A percentile compares a stretch with the other conserved stretches of the same genome.
Conservation (phyloP, 2,797 vertebrate species). For the Melanotaenia trifasciata region DNA sequence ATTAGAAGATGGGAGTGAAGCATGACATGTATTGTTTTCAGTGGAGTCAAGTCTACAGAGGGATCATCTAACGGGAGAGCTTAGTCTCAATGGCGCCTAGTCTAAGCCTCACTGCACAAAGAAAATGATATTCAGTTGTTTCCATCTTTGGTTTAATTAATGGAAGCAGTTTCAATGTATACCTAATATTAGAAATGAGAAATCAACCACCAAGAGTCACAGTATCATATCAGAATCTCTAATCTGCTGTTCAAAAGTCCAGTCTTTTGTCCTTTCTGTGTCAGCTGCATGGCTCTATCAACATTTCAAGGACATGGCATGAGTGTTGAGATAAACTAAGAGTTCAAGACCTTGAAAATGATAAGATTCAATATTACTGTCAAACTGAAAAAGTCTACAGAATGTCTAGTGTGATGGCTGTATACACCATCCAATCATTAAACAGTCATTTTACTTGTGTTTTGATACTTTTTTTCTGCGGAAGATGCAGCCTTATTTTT, state of each 20-base stretch:
- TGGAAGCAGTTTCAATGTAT: not conserved
- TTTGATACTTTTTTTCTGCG: not conserved
- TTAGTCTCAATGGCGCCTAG: not conserved
- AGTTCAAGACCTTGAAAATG: not conserved
- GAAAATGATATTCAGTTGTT: not conserved
- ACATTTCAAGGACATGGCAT: slow-evolving; percentile 30
- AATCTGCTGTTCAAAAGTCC: slow-evolving; percentile 18
- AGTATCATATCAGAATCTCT: not conserved
- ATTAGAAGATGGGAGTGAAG: not conserved
- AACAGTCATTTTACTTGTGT: not conserved
- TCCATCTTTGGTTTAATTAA: not conserved
- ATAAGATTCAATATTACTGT: not conserved
- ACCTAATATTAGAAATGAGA: not conserved
- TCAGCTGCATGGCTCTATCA: not conserved
- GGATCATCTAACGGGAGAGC: slow-evolving; percentile 6
- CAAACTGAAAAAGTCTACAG: not conserved
- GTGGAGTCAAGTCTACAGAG: not conserved
- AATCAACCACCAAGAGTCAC: not conserved
- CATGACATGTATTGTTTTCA: not conserved
- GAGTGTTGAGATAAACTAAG: slow-evolving; percentile 12
- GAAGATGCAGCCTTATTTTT: not conserved
- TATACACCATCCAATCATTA: not conserved
- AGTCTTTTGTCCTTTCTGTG: not conserved
- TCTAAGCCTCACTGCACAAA: not conserved
- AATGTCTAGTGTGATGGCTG: not conserved